phyloP scores from a whole-genome alignment of 1,140 invertebrate species.

The Nilaparvata lugens region DNA sequence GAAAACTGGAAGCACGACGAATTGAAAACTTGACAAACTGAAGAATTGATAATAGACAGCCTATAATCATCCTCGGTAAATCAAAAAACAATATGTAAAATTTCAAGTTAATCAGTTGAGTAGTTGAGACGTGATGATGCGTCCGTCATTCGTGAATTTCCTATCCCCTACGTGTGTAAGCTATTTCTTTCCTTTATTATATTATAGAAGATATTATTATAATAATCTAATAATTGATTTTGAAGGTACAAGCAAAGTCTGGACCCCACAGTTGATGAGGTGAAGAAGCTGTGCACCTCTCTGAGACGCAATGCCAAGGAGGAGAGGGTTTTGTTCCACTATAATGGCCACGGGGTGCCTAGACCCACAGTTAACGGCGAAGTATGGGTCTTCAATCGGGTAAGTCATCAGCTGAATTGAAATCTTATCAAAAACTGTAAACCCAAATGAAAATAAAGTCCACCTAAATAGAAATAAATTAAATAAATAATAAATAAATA shows the following conservation, averaged over 20 bases:
- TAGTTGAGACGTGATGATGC: too few relatives aligned
- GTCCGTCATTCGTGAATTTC: too few relatives aligned
- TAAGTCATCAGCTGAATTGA: conserved; percentile 34
- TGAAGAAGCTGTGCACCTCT: conserved; percentile 93
- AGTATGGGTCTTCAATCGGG: conserved; percentile 99
- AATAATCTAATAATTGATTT: too few relatives aligned
- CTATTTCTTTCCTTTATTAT: too few relatives aligned
- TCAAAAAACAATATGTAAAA: too few relatives aligned
- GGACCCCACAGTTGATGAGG: conserved; percentile 96
- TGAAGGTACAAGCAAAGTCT: conserved; percentile 79
- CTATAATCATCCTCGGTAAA: too few relatives aligned
- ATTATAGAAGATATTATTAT: too few relatives aligned
- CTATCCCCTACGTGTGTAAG: too few relatives aligned
- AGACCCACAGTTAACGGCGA: conserved; percentile 96
- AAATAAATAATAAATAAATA: background rate
- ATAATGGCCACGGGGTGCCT: conserved; percentile 98
- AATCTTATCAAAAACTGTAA: background rate
- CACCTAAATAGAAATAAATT: background rate
- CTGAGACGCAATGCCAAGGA: conserved; percentile 97
- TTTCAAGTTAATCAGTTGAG: too few relatives aligned
- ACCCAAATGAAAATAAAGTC: background rate
- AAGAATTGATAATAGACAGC: too few relatives aligned
- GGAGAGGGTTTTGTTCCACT: conserved; percentile 97
- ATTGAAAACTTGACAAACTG: too few relatives aligned
- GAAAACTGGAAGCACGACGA: too few relatives aligned